These are phyloP conservation scores for Emesis furor DNA, from an alignment of 2,888 invertebrate species.

Conservation along the genomic window DNA sequence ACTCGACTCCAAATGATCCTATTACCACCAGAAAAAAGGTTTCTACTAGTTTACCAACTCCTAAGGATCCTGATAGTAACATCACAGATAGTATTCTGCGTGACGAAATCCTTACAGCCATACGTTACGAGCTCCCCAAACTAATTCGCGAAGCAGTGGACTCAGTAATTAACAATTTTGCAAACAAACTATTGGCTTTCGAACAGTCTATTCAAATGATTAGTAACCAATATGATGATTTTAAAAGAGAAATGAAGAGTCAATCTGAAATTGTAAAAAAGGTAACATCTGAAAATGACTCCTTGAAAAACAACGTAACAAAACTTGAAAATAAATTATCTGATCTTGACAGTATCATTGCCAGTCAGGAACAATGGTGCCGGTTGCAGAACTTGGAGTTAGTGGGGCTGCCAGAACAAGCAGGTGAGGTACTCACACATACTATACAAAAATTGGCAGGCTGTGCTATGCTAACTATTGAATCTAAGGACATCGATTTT, in stretches of 20 bases:
- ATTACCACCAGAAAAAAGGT: background rate
- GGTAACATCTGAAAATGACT: background rate
- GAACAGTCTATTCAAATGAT: conserved; percentile 1
- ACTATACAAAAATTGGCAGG: background rate
- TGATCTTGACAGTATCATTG: background rate
- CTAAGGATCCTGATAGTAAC: background rate
- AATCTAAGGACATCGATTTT: background rate
- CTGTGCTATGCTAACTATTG: background rate
- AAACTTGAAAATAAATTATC: background rate
- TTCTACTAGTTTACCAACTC: background rate
- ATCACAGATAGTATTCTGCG: background rate
- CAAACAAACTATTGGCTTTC: background rate
- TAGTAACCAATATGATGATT: background rate
- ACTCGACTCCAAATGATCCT: background rate
- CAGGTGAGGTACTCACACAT: background rate
- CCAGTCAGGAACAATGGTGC: background rate
- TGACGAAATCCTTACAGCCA: background rate
- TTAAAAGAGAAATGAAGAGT: background rate
- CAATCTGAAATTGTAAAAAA: background rate
- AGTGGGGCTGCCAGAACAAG: background rate
- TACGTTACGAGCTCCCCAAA: background rate
- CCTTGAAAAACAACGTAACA: background rate
- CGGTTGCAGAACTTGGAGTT: background rate
- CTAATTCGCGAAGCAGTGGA: background rate
- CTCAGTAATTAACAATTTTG: background rate